These are phyloP conservation scores for Penaeus vannamei DNA, from an alignment of 1,140 invertebrate species.

Conservation along the genomic window DNA sequence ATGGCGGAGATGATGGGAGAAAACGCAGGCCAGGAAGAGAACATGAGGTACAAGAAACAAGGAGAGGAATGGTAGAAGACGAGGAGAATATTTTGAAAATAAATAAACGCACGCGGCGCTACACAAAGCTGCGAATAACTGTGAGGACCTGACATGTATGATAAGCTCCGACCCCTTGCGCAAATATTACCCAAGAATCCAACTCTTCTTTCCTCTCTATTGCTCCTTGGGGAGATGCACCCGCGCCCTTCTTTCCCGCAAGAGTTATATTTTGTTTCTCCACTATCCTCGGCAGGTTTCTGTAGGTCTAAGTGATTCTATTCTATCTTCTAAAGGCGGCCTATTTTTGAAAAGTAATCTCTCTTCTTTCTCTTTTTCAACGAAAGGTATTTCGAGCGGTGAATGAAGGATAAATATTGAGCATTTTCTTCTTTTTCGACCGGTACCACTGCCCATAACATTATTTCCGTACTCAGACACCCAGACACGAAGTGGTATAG, in stretches of 20 bases:
- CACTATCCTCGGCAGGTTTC: too few species aligned
- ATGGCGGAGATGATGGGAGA: background rate
- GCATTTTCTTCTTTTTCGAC: background rate
- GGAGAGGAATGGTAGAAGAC: too few species aligned
- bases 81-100: background rate
- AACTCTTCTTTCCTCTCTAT: background rate
- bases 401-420: background rate
- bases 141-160: too few species aligned
- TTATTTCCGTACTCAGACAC: conserved; percentile 52
- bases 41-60: background rate
- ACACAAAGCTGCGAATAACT: background rate
- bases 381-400: too few species aligned
- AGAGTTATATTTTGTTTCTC: too few species aligned
- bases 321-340: too few species aligned
- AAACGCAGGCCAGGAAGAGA: background rate
- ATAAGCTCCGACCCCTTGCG: too few species aligned
- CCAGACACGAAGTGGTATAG: conserved; percentile 35
- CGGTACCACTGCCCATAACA: conserved; percentile 33
- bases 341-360: background rate
- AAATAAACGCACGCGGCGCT: background rate
- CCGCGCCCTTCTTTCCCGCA: background rate
- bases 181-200: background rate
- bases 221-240: background rate
- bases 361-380: conserved; percentile 11
- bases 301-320: too few species aligned